Base-by-base conservation (phyloP, 2,113 vertebrate genomes). In the Gorilla gorilla region DNA sequence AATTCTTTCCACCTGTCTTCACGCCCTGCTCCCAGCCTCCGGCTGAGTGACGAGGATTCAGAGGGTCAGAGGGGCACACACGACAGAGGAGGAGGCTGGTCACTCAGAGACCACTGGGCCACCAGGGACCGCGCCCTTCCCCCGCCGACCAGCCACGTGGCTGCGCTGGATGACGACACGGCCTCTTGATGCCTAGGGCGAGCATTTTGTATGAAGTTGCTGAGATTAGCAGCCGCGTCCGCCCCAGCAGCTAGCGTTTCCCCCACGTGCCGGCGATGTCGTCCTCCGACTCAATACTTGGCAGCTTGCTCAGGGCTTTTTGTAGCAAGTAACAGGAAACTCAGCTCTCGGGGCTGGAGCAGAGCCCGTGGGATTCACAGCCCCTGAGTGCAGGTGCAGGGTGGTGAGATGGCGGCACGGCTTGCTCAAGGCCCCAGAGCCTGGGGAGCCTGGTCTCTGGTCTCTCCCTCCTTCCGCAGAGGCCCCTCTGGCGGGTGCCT, bases 371-470 rank as follows among this genome's bases (percentile, higher is more conserved):
- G 72, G 22, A 12, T 27, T 9, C n/a, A 40, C 20, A 22, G n/a
- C 9, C n/a, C 40, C 40, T 16, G 40, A 27, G 72, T 23, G 38
- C 4, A 73, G 9, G 72, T 23, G 66, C 66, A 64, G 27, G 27
- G 61, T 3, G 16, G 32, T 4, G 16, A 17, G 66, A 68, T 0
- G 14, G 32, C n/a, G 66, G 66, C 14, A 3, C 0, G 12, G 12
- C 30, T 68, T 17, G 13, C 27, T 35, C 66, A n/a, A 70, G 66
- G 35, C 16, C 68, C 35, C 3, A 18, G 68, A n/a, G 68, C 68
- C 66, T 6, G 6, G 16, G 32, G 16, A 3, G 14, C 32, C 66
- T 55, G 18, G 52, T 55, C 52, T 55, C 66, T 64, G 68, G n/a
- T 40, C 70, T 40, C 70, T 73, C n/a, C 22, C 38, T 40, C n/a